These are phyloP conservation scores for Drosophila quinaria DNA, from an alignment of 2,888 invertebrate species.

Conservation along the genomic window DNA sequence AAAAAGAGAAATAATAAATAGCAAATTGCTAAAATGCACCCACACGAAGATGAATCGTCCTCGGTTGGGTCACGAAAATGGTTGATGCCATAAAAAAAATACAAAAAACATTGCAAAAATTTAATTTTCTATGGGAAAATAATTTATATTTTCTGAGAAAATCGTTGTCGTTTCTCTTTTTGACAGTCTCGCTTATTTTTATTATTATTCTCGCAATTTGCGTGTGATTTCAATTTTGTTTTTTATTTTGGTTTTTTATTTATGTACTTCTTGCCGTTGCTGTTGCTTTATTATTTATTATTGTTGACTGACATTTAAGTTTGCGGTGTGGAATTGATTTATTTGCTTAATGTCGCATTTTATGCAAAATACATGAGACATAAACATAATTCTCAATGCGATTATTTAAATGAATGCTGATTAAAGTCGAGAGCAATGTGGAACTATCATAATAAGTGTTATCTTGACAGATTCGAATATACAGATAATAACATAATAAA, in stretches of 20 bases:
- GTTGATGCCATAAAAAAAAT: constrained; percentile 33
- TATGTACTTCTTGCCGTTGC: constrained; percentile 20
- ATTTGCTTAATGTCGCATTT: constrained; percentile 35
- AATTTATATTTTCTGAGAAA: constrained; percentile 58
- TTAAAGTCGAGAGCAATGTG: constrained; percentile 18
- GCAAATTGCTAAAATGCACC: constrained; percentile 38
- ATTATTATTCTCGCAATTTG: constrained; percentile 46
- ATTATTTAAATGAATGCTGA: constrained; percentile 45
- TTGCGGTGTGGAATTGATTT: constrained; percentile 58
- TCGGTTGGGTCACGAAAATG: constrained; percentile 61
- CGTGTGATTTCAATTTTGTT: constrained; percentile 41
- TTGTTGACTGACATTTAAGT: constrained; percentile 57
- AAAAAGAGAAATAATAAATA: constrained; percentile 21
- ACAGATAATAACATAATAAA: constrained; percentile 9
- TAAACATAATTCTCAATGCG: constrained; percentile 30
- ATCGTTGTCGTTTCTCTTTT: constrained; percentile 50
- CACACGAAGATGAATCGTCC: constrained; percentile 61
- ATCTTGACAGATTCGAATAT: constrained; percentile 24
- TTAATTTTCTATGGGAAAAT: constrained; percentile 59
- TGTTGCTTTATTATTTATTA: constrained; percentile 33
- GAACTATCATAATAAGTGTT: constrained; percentile 25
- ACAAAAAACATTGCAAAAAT: constrained; percentile 23
- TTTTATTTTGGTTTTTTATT: constrained; percentile 31
- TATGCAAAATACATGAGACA: constrained; percentile 38
- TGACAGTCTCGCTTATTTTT: constrained; percentile 47